These are phyloP conservation scores for Zaprionus ornatus DNA, from an alignment of 1,140 invertebrate species.

Conservation along the genomic window DNA sequence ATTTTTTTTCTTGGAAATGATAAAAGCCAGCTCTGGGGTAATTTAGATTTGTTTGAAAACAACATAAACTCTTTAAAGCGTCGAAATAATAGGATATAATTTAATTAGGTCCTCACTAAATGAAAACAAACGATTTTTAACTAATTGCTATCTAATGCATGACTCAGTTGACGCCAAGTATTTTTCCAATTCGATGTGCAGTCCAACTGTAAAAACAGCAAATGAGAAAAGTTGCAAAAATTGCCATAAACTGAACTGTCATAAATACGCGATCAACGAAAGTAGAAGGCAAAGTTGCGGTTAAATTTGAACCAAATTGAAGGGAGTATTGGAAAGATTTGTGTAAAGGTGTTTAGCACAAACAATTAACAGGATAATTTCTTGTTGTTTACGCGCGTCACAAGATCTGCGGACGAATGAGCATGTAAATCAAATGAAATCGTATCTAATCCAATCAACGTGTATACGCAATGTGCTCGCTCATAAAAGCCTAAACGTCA, in stretches of 20 bases:
- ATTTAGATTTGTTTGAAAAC: not conserved
- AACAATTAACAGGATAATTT: slow-evolving; percentile 62
- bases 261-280: not conserved
- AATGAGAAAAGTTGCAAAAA: not conserved
- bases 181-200: slow-evolving; percentile 12
- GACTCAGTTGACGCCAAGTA: slow-evolving; percentile 14
- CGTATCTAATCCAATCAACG: slow-evolving; percentile 69
- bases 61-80: not conserved
- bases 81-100: not conserved
- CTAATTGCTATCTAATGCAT: slow-evolving; percentile 1
- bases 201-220: not conserved
- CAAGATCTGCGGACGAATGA: slow-evolving; percentile 51
- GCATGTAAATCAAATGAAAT: slow-evolving; percentile 78
- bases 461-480: slow-evolving; percentile 55
- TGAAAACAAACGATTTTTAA: slow-evolving; percentile 16
- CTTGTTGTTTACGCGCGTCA: slow-evolving; percentile 25
- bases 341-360: slow-evolving; percentile 25
- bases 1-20: not conserved
- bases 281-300: slow-evolving; percentile 11
- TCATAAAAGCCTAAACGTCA: slow-evolving; percentile 49
- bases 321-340: not conserved
- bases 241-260: not conserved
- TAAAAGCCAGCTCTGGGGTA: not conserved
- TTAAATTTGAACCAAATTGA: slow-evolving; percentile 11
- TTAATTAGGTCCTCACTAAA: not conserved